Conservation (phyloP, 2,113 vertebrate genomes). For the Microcebus ravelobensis region DNA sequence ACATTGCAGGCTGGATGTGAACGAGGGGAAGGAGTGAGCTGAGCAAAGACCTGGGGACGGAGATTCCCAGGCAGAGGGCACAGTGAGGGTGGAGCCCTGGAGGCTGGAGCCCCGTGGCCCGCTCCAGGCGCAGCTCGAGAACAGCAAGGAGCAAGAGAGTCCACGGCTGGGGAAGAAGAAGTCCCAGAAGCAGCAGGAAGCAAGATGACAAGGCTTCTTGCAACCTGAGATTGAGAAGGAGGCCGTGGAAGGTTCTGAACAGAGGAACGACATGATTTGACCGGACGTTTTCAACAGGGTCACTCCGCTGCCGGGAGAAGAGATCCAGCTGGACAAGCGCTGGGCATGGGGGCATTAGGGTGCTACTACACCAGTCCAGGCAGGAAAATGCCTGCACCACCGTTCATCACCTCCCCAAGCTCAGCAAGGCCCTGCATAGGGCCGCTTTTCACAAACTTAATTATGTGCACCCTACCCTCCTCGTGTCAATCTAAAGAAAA, state of each 20-base stretch:
- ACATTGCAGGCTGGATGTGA: background rate
- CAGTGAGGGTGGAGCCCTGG: rapidly evolving
- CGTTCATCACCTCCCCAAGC: rapidly evolving
- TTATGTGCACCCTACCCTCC: background rate
- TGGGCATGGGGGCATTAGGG: rapidly evolving
- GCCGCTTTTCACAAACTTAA: background rate
- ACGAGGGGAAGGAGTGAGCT: background rate
- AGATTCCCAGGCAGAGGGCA: background rate
- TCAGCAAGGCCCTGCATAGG: too few species aligned
- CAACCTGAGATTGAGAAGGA: rapidly evolving
- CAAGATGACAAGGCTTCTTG: background rate
- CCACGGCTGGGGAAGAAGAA: background rate
- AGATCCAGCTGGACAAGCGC: background rate
- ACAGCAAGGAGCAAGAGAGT: rapidly evolving
- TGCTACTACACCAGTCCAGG: background rate
- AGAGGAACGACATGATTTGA: background rate
- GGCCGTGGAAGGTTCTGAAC: background rate
- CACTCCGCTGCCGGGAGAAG: too few species aligned
- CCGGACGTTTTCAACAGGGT: background rate
- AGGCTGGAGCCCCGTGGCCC: background rate
- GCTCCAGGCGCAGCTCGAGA: background rate
- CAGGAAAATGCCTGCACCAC: rapidly evolving
- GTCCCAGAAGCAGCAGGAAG: background rate
- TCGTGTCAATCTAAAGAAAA: background rate
- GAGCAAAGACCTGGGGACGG: background rate